phyloP scores from a whole-genome alignment of 2,888 invertebrate species.

The Agrochola lychnidis region DNA sequence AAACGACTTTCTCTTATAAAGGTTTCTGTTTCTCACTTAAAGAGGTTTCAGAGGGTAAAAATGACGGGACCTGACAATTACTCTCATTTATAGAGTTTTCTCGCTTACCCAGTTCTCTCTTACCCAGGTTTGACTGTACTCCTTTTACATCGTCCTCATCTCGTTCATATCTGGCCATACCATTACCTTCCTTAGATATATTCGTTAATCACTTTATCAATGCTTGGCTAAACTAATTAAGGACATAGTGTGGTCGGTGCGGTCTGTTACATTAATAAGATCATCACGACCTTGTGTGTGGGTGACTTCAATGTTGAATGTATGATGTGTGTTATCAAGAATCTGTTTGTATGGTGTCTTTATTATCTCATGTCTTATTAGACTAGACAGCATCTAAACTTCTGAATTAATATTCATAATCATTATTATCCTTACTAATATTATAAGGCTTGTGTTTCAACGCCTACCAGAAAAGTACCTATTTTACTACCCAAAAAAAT shows the following conservation, averaged over 20 bases:
- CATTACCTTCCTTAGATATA: background rate
- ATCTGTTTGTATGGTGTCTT: slow-evolving; percentile 11
- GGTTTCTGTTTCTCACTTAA: too few species aligned
- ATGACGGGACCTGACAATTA: too few species aligned
- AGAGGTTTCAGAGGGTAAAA: too few species aligned
- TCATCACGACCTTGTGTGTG: slow-evolving; percentile 36
- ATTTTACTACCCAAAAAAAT: too few species aligned
- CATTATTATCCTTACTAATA: too few species aligned
- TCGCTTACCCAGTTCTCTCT: too few species aligned
- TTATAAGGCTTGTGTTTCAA: too few species aligned
- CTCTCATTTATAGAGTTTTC: too few species aligned
- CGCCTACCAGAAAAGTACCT: too few species aligned
- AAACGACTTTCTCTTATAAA: too few species aligned
- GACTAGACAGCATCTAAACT: too few species aligned
- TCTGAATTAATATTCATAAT: background rate
- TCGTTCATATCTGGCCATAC: background rate
- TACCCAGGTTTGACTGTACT: too few species aligned
- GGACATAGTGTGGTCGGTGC: slow-evolving; percentile 14
- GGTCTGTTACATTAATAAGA: slow-evolving; percentile 48
- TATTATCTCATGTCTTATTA: background rate
- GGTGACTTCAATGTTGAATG: slow-evolving; percentile 39
- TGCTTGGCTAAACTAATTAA: slow-evolving; percentile 48
- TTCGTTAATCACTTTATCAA: slow-evolving; percentile 40
- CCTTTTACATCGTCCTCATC: background rate
- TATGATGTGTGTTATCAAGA: slow-evolving; percentile 29